phyloP scores from a whole-genome alignment of 2,888 invertebrate genomes.

The Fabriciana adippe region DNA sequence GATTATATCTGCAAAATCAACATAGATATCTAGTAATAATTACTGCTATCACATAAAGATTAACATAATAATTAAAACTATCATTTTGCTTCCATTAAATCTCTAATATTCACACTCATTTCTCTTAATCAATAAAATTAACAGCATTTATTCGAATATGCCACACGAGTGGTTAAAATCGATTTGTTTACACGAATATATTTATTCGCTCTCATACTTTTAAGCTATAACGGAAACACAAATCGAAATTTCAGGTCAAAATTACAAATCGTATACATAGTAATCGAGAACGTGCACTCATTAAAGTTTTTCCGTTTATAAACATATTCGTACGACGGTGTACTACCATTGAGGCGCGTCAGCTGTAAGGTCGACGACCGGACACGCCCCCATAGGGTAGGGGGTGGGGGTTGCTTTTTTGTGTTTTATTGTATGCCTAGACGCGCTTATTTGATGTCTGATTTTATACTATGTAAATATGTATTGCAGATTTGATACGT shows the following conservation, averaged over 20 bases:
- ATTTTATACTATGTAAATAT: constrained; percentile 14
- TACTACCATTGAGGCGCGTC: constrained; percentile 71
- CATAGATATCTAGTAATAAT: too few species aligned
- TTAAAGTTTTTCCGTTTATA: constrained; percentile 37
- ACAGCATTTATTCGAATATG: too few species aligned
- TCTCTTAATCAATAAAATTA: too few species aligned
- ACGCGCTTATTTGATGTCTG: constrained; percentile 25
- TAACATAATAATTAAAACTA: too few species aligned
- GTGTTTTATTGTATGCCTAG: constrained; percentile 34
- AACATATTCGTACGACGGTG: constrained; percentile 43
- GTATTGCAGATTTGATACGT: not conserved
- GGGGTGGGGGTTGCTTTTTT: constrained; percentile 30
- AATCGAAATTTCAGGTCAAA: not conserved
- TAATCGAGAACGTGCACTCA: constrained; percentile 33
- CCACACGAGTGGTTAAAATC: too few species aligned
- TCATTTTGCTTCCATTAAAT: too few species aligned
- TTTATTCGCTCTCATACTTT: too few species aligned
- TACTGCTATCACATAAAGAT: too few species aligned
- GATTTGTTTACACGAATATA: too few species aligned
- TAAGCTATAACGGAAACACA: too few species aligned
- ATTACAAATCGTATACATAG: constrained; percentile 4
- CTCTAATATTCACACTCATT: too few species aligned
- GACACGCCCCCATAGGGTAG: constrained; percentile 48
- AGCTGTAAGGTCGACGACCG: constrained; percentile 69
- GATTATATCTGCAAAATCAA: too few species aligned